phyloP scores from a whole-genome alignment of 2,888 invertebrate species.

The Alitta virens region DNA sequence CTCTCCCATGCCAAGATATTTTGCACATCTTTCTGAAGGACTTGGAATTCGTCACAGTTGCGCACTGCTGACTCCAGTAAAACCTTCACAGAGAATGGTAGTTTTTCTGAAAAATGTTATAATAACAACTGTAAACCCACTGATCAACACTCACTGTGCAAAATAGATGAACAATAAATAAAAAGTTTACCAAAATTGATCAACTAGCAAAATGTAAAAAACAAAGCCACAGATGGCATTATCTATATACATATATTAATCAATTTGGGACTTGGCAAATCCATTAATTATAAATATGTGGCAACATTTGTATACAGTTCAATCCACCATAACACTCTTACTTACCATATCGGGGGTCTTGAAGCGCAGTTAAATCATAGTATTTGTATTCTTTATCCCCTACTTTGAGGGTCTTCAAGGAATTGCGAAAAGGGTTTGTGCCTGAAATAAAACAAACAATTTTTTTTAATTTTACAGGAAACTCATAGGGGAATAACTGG shows the following conservation, averaged over 20 bases:
- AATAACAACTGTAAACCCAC: too few relatives aligned
- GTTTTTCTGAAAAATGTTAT: slow-evolving; percentile 53
- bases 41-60: slow-evolving; percentile 94
- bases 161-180: neutral
- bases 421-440: slow-evolving; percentile 34
- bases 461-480: too few relatives aligned
- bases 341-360: slow-evolving; percentile 77
- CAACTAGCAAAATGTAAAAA: too few relatives aligned
- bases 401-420: slow-evolving; percentile 32
- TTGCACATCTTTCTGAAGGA: slow-evolving; percentile 73
- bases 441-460: slow-evolving; percentile 29
- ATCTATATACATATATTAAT: too few relatives aligned
- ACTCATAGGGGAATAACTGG: too few relatives aligned
- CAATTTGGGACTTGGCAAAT: too few relatives aligned
- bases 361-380: slow-evolving; percentile 74
- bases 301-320: neutral
- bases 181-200: neutral
- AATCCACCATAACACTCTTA: neutral
- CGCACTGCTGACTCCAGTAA: slow-evolving; percentile 92
- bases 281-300: neutral
- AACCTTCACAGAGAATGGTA: slow-evolving; percentile 90
- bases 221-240: too few relatives aligned
- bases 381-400: slow-evolving; percentile 69
- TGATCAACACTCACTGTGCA: too few relatives aligned
- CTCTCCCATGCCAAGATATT: slow-evolving; percentile 85